phyloP scores from a whole-genome alignment of 2,888 invertebrate species.

The Pristionchus entomophagus region DNA sequence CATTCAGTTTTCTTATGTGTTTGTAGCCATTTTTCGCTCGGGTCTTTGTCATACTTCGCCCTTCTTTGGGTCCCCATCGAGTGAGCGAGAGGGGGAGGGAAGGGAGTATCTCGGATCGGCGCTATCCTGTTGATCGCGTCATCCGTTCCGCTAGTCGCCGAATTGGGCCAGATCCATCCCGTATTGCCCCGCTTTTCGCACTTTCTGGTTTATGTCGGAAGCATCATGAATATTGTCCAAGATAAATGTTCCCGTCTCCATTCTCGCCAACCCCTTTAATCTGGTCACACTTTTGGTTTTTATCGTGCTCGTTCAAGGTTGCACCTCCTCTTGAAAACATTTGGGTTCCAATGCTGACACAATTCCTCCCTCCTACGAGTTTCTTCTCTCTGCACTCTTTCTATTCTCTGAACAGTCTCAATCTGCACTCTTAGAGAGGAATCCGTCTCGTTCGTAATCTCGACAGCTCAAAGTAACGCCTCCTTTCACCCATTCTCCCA shows the following conservation, averaged over 20 bases:
- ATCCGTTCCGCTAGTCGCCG: slow-evolving; percentile 13
- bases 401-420: neutral
- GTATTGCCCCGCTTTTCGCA: neutral
- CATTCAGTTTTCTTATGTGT: slow-evolving; percentile 2
- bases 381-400: neutral
- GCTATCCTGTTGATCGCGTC: slow-evolving; percentile 27
- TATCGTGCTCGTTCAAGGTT: too few relatives aligned
- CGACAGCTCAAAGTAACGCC: neutral
- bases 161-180: slow-evolving; percentile 11
- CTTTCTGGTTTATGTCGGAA: neutral
- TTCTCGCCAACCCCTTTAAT: too few relatives aligned
- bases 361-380: neutral
- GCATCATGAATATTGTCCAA: too few relatives aligned
- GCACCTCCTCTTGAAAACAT: neutral
- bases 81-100: neutral
- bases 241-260: too few relatives aligned
- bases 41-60: neutral
- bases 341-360: neutral
- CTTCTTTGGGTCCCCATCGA: neutral
- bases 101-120: neutral
- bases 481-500: neutral
- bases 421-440: neutral
- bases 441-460: neutral
- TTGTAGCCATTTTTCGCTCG: neutral
- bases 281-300: too few relatives aligned